phyloP scores from a whole-genome alignment of 1,140 invertebrate genomes.

The Bombus turneri region DNA sequence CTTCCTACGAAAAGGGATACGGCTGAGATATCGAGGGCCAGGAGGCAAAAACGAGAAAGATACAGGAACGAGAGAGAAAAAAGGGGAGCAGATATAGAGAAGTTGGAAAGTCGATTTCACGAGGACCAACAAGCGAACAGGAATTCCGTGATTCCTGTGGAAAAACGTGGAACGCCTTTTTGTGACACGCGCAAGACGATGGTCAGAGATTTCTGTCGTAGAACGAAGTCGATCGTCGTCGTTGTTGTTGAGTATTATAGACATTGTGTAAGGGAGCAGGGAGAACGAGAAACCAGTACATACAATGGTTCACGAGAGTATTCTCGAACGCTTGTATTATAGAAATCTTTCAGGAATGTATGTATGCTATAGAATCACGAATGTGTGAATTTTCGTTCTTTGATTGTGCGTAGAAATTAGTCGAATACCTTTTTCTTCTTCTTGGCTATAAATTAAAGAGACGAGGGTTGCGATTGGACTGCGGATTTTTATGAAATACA shows the following conservation, averaged over 20 bases:
- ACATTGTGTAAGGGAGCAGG: not conserved
- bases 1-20: constrained; percentile 61
- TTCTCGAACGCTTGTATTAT: too few species aligned
- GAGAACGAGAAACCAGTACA: too few species aligned
- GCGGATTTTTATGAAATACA: too few species aligned
- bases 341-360: too few species aligned
- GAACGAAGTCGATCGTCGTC: not conserved
- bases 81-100: constrained; percentile 39
- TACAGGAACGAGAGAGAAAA: not conserved
- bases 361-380: too few species aligned
- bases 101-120: constrained; percentile 57
- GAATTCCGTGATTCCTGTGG: constrained; percentile 28
- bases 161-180: not conserved
- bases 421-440: too few species aligned
- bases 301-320: too few species aligned
- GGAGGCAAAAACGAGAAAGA: not conserved
- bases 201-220: not conserved
- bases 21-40: constrained; percentile 17
- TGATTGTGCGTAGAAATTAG: too few species aligned
- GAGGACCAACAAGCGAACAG: constrained; percentile 5
- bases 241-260: not conserved
- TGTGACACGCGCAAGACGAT: not conserved
- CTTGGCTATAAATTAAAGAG: too few species aligned
- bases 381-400: too few species aligned
- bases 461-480: too few species aligned